These are phyloP conservation scores for Geopemphigus sp. DNA, from an alignment of 1,140 invertebrate genomes.

Conservation along the genomic window DNA sequence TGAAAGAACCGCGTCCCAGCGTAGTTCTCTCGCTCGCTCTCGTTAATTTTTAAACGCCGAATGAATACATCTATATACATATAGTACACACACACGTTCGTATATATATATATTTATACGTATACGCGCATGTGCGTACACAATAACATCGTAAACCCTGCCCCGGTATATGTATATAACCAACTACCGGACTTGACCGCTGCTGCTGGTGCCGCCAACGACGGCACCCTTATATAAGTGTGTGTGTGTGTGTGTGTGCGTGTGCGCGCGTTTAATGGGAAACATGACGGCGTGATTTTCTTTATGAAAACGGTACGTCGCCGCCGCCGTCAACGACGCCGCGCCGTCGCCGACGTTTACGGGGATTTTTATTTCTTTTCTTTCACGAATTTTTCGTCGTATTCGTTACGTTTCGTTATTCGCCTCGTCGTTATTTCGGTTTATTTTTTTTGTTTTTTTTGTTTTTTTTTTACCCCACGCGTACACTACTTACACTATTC, in stretches of 20 bases:
- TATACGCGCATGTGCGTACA: not conserved
- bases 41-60: constrained; percentile 1
- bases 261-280: constrained; percentile 1
- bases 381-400: not conserved
- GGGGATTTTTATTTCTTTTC: constrained; percentile 25
- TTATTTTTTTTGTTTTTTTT: not conserved
- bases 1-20: too few species aligned
- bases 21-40: not conserved
- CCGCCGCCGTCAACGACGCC: too few species aligned
- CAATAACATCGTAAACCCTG: constrained; percentile 17
- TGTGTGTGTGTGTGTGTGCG: too few species aligned
- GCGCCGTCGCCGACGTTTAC: not conserved
- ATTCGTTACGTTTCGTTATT: not conserved
- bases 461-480: not conserved
- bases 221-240: not conserved
- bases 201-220: not conserved
- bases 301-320: not conserved
- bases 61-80: not conserved
- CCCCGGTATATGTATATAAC: not conserved
- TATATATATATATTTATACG: not conserved
- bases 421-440: not conserved
- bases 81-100: not conserved
- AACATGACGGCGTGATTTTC: constrained; percentile 25
- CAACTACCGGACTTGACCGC: constrained; percentile 16
- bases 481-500: too few species aligned